phyloP scores from a whole-genome alignment of 2,888 invertebrate species.

The Drosophila picticornis region DNA sequence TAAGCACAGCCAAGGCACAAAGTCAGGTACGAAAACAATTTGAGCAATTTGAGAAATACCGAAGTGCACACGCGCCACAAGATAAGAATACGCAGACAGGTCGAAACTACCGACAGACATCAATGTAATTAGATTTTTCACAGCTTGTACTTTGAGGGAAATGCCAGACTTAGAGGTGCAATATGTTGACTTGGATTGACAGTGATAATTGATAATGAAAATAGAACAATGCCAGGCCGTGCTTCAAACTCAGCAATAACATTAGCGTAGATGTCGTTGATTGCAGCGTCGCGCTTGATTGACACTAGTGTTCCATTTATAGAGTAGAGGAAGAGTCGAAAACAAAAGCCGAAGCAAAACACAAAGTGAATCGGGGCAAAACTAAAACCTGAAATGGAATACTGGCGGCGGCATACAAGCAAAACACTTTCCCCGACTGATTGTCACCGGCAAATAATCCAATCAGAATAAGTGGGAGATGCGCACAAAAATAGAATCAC shows the following conservation, averaged over 20 bases:
- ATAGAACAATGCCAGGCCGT: background rate
- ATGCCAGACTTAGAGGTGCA: background rate
- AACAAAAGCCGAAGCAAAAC: conserved; percentile 33
- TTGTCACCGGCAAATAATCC: conserved; percentile 56
- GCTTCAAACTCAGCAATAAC: background rate
- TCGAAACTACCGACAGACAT: conserved; percentile 2
- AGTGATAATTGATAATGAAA: conserved; percentile 53
- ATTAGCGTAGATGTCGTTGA: conserved; percentile 9
- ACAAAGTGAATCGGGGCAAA: conserved; percentile 16
- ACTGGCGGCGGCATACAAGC: conserved; percentile 19
- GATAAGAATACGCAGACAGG: conserved; percentile 13
- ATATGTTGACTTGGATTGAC: background rate
- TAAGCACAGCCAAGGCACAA: background rate
- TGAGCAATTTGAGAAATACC: conserved; percentile 9
- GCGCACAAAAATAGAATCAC: conserved; percentile 53
- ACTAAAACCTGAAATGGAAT: conserved; percentile 9
- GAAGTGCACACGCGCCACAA: conserved; percentile 2
- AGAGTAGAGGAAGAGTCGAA: conserved; percentile 35
- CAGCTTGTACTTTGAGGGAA: conserved; percentile 22
- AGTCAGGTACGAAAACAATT: conserved; percentile 4
- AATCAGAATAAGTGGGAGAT: conserved; percentile 58
- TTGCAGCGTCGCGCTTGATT: conserved; percentile 57
- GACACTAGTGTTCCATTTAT: conserved; percentile 34
- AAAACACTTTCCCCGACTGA: conserved; percentile 53
- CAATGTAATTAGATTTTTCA: conserved; percentile 39